phyloP scores from a whole-genome alignment of 2,797 vertebrate genomes.

The Neopelma chrysocephalum region DNA sequence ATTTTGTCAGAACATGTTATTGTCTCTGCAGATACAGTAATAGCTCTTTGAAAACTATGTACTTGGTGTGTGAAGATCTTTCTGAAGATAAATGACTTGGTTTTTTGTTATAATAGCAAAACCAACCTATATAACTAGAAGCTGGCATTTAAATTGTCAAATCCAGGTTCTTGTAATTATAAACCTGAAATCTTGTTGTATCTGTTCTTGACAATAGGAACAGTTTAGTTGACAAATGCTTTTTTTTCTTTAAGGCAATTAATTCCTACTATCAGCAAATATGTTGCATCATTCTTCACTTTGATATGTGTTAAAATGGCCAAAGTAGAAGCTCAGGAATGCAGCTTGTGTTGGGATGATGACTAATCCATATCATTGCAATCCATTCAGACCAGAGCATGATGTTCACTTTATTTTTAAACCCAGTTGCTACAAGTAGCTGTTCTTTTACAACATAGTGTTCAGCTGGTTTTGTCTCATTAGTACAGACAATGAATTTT shows the following conservation, averaged over 20 bases:
- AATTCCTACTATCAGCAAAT: not conserved
- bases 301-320: not conserved
- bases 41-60: not conserved
- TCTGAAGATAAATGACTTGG: not conserved
- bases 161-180: not conserved
- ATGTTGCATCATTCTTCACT: not conserved
- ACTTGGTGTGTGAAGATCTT: not conserved
- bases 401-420: not conserved
- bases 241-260: not conserved
- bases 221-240: not conserved
- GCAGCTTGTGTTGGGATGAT: not conserved
- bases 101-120: not conserved
- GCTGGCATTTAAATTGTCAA: not conserved
- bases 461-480: conserved; percentile 30
- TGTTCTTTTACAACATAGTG: not conserved
- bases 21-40: conserved; percentile 18
- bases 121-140: not conserved
- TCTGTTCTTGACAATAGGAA: not conserved
- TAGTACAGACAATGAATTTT: conserved; percentile 32
- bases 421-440: not conserved
- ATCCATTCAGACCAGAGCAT: not conserved
- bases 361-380: not conserved
- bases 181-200: not conserved
- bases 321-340: not conserved
- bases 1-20: conserved; percentile 31